Evolutionary conservation across 2,888 invertebrate genomes (phyloP), one percentile per base, ranked within the genome.

Genomic region (Resseliella maxima): DNA sequence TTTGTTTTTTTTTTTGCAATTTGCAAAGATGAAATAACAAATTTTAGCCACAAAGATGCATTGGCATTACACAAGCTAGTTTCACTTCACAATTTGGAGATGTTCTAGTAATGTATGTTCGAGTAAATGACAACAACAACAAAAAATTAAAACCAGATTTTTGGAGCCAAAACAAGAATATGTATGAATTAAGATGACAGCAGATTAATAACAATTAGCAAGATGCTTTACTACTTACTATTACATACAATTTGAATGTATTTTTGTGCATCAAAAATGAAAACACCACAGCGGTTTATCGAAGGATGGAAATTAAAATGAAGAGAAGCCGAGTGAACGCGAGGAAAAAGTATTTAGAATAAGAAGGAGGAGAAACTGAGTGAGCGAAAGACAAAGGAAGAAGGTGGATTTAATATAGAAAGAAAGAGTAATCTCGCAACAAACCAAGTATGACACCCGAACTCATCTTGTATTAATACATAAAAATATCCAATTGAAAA

Each of bases 401-500:
- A 21, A 2, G 18, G 21, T 50, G 8, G 24, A 6, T 59, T 59
- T 21, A 18, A 21, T 21, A 50, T 15, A 50, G 46, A 50, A 15
- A 18, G 46, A 50, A 18, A 50, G 2, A 2, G 1, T 50, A 2
- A 50, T 12, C 8, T 8, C 18, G 18, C 46, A 18, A 50, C 46
- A 50, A 8, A 41, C 41, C 5, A 12, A 5, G 12, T 41, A 5
- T 5, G 5, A 5, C 6, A 41, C 41, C 12, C 41, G 41, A 41
- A 41, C 41, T 5, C 41, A 41, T 41, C 41, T 41, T 6, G 31
- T 72, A 72, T 72, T 72, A 72, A 72, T 72, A 27, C 72, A 72
- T 72, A 72, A 72, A 72, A 72, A n/a, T n/a, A n/a, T n/a, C 72
- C 72, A 72, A 72, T n/a, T 72, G 72, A 72, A 72, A 72, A 72